Conservation (phyloP, 2,888 invertebrate species). For the Cotesia congregata region DNA sequence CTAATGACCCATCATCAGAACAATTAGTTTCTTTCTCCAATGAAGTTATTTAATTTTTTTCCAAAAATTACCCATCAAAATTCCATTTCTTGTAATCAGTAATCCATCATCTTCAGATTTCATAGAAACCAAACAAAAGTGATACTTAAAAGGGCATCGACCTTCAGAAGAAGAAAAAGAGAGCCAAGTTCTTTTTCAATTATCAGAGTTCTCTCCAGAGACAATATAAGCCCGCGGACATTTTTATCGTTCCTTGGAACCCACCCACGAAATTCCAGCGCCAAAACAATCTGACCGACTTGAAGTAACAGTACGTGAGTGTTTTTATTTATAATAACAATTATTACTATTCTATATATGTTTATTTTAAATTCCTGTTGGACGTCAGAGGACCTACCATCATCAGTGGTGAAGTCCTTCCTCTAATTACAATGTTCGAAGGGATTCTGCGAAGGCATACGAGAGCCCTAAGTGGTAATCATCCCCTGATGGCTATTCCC, state of each 20-base stretch:
- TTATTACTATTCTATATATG: conserved; percentile 41
- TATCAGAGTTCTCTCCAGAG: neutral
- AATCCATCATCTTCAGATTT: neutral
- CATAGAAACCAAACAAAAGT: neutral
- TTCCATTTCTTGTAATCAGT: neutral
- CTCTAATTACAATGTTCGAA: conserved; percentile 58
- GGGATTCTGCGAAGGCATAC: conserved; percentile 49
- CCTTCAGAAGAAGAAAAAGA: conserved; percentile 4
- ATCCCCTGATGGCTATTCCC: conserved; percentile 40
- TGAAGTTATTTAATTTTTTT: neutral
- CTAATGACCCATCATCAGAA: neutral
- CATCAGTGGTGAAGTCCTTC: conserved; percentile 39
- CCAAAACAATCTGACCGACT: conserved; percentile 58
- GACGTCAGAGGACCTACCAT: conserved; percentile 9
- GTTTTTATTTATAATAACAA: conserved; percentile 31
- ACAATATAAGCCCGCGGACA: conserved; percentile 42
- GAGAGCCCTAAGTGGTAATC: conserved; percentile 46
- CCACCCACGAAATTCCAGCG: conserved; percentile 61
- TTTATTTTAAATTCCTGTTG: conserved; percentile 32
- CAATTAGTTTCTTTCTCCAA: neutral
- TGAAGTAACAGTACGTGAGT: conserved; percentile 27
- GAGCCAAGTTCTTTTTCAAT: neutral
- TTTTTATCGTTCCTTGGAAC: conserved; percentile 46
- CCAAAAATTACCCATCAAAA: neutral
- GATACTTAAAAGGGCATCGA: conserved; percentile 35